A percentile compares a stretch with the other conserved stretches of the same genome.
These are phyloP conservation scores for Platyscelio sp. DNA, from an alignment of 2,888 invertebrate species.

Conservation along the genomic window DNA sequence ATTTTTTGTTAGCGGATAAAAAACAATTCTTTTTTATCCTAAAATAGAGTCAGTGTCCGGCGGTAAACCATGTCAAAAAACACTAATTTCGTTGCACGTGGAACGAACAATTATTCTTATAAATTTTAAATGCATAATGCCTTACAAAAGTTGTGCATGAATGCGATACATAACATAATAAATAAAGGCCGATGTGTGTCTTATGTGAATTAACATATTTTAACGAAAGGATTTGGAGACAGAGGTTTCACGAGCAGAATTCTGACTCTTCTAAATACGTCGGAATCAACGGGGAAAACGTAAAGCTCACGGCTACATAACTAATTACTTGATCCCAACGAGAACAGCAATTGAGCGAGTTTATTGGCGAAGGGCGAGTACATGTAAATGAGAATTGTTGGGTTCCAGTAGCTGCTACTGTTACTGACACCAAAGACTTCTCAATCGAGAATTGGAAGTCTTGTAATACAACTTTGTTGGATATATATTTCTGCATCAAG, in stretches of 20 bases:
- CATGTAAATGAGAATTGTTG: conserved; percentile 67
- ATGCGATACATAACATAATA: too few species aligned
- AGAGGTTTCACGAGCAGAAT: conserved; percentile 35
- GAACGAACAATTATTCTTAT: too few species aligned
- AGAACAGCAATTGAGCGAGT: conserved; percentile 80
- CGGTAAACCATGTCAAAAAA: too few species aligned
- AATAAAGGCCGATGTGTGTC: too few species aligned
- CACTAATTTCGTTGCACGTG: too few species aligned
- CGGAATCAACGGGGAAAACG: conserved; percentile 39
- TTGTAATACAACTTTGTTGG: conserved; percentile 63
- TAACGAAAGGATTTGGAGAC: conserved; percentile 34
- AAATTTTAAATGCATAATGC: too few species aligned
- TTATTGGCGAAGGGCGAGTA: conserved; percentile 77
- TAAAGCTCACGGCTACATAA: conserved; percentile 83
- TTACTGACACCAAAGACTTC: conserved; percentile 85
- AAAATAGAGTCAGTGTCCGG: too few species aligned
- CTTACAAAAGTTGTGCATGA: too few species aligned
- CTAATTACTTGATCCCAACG: conserved; percentile 83
- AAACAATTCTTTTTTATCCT: too few species aligned
- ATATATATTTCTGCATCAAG: conserved; percentile 60
- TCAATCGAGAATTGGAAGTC: conserved; percentile 76
- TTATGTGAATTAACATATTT: conserved; percentile 27
- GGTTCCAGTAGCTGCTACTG: conserved; percentile 76
- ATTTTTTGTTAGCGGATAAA: too few species aligned
- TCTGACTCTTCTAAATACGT: conserved; percentile 60